Conservation (phyloP, 2,888 invertebrate species). For the Synergus umbraculus region DNA sequence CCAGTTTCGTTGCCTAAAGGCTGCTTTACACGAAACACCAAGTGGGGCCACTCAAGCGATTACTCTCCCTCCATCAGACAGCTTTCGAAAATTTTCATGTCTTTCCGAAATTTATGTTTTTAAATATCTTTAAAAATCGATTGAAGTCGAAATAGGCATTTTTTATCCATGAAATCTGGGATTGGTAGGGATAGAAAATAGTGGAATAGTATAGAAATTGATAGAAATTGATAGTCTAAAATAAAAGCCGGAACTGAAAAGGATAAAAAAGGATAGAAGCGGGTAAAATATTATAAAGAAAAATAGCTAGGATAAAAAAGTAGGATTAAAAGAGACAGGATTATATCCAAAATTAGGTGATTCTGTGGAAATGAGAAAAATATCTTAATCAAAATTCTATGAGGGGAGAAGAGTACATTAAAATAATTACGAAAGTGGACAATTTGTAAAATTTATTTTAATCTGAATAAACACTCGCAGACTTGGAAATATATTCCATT, state of each 20-base stretch:
- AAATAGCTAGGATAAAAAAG: too few relatives aligned
- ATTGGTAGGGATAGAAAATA: too few relatives aligned
- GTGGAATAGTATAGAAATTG: too few relatives aligned
- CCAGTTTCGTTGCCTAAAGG: constrained; percentile 73
- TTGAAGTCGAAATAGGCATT: too few relatives aligned
- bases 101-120: background rate
- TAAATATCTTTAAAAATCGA: too few relatives aligned
- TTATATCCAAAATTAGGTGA: too few relatives aligned
- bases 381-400: background rate
- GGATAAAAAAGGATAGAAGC: too few relatives aligned
- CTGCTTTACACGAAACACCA: constrained; percentile 68
- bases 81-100: background rate
- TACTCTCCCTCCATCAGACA: constrained; percentile 9
- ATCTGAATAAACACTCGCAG: constrained; percentile 16
- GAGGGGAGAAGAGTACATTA: background rate
- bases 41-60: constrained; percentile 17
- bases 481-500: constrained; percentile 17
- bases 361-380: background rate
- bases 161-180: too few relatives aligned
- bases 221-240: too few relatives aligned
- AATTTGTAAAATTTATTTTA: constrained; percentile 31
- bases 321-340: too few relatives aligned
- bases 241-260: too few relatives aligned
- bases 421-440: background rate
- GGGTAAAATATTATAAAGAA: too few relatives aligned